Conservation (phyloP, 2,113 vertebrate genomes). For the Mus pahari region DNA sequence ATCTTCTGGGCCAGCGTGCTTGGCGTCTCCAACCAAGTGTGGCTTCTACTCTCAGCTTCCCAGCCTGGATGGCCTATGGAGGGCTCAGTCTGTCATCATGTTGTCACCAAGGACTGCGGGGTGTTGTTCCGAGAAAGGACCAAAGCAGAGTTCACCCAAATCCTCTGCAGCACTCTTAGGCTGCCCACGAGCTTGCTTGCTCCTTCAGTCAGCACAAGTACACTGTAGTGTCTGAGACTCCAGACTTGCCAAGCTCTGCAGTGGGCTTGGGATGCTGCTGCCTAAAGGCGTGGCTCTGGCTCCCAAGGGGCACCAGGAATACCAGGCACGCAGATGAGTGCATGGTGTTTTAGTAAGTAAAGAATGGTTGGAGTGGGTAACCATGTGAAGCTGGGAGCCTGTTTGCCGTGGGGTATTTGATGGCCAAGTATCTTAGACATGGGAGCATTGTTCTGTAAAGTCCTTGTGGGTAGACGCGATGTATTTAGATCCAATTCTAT, state of each 20-base stretch:
- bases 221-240: background rate
- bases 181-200: background rate
- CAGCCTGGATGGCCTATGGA: background rate
- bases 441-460: background rate
- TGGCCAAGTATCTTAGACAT: background rate
- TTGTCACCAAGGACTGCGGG: slow-evolving; percentile 36
- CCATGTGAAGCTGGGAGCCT: background rate
- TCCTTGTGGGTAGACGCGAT: background rate
- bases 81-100: background rate
- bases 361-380: fast-evolving
- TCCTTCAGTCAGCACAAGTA: background rate
- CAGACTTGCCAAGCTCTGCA: background rate
- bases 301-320: background rate
- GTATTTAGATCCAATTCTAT: background rate
- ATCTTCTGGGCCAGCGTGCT: background rate
- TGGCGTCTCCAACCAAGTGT: background rate
- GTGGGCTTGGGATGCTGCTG: background rate
- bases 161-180: background rate
- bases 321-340: background rate
- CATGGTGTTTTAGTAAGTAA: no score
- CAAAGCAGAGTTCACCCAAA: background rate
- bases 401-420: background rate
- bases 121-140: slow-evolving; percentile 18
- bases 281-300: background rate
- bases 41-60: background rate